These are phyloP conservation scores for Thecocarcelia acutangulata DNA, from an alignment of 2,888 invertebrate species.

Conservation along the genomic window DNA sequence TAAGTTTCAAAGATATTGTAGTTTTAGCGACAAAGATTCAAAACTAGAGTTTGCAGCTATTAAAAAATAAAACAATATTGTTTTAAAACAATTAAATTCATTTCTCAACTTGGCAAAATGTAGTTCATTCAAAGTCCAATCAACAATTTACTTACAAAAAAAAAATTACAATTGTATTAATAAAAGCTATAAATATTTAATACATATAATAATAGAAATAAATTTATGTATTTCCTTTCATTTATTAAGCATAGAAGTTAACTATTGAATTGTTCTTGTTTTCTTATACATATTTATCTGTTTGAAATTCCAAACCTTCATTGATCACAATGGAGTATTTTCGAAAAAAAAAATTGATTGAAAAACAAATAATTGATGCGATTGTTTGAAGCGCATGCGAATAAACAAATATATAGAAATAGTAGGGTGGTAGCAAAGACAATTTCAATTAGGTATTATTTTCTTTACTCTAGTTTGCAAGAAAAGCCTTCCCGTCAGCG, in stretches of 20 bases:
- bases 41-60: no score
- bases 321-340: background rate
- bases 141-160: background rate
- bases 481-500: no score
- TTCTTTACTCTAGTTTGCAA: no score
- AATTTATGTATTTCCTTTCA: slow-evolving; percentile 49
- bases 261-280: background rate
- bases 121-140: slow-evolving; percentile 11
- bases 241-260: slow-evolving; percentile 19
- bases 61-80: no score
- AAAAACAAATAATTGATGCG: background rate
- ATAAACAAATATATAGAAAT: slow-evolving; percentile 15
- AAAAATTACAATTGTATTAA: background rate
- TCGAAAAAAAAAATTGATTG: slow-evolving; percentile 7
- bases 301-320: slow-evolving; percentile 41
- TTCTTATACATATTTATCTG: background rate
- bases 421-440: background rate
- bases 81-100: no score
- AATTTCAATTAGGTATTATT: no score
- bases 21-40: no score
- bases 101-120: no score
- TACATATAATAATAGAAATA: slow-evolving; percentile 31
- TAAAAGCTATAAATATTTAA: slow-evolving; percentile 27
- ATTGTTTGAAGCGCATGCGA: background rate
- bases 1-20: no score